These are phyloP conservation scores for Brachionus angularis DNA, from an alignment of 1,140 invertebrate species.

Conservation along the genomic window DNA sequence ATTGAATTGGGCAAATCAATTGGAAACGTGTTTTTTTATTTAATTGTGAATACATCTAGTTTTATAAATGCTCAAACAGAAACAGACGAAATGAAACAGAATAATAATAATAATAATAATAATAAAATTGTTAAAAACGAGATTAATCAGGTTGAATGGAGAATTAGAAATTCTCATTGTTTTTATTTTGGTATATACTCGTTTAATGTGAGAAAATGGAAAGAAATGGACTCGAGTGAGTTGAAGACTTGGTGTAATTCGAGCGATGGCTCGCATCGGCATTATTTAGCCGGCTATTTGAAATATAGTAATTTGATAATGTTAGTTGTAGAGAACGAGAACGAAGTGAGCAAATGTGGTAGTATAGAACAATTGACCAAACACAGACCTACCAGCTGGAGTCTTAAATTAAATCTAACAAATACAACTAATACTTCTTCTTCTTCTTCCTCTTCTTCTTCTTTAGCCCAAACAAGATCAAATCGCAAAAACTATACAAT, in stretches of 20 bases:
- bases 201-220: conserved; percentile 23
- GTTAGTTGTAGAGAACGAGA: conserved; percentile 25
- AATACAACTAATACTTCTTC: background rate
- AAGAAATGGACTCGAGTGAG: background rate
- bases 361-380: background rate
- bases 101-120: background rate
- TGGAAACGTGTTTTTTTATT: background rate
- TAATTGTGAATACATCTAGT: background rate
- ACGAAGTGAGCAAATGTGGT: conserved; percentile 21
- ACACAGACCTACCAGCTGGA: background rate
- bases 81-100: background rate
- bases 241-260: conserved; percentile 20
- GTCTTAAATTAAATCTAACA: background rate
- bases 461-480: too few species aligned
- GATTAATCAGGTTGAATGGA: conserved; percentile 21
- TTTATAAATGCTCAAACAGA: background rate
- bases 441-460: too few species aligned
- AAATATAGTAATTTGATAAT: conserved; percentile 18
- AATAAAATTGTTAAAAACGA: background rate
- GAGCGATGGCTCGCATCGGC: background rate
- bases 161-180: conserved; percentile 24
- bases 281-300: conserved; percentile 38
- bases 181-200: conserved; percentile 38
- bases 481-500: conserved; percentile 32
- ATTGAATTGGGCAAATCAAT: background rate